These are phyloP conservation scores for Tetranychus urticae DNA, from an alignment of 1,140 invertebrate species.

Conservation along the genomic window DNA sequence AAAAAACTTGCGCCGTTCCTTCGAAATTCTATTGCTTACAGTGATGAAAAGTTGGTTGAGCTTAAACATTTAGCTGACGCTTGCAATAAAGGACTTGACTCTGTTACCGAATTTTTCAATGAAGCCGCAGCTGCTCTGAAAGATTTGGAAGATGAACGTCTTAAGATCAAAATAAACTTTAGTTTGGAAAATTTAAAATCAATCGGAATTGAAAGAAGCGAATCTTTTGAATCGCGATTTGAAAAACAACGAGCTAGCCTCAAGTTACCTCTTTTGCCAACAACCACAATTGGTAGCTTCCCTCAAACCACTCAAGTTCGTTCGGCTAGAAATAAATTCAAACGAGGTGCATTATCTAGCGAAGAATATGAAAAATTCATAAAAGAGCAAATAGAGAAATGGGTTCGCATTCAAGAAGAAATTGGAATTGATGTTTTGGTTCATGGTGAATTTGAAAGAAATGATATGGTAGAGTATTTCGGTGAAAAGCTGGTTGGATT, in stretches of 20 bases:
- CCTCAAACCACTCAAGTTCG: neutral
- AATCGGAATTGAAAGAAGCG: neutral
- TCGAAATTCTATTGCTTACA: neutral
- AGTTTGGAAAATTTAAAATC: neutral
- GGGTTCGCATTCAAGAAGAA: neutral
- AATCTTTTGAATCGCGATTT: neutral
- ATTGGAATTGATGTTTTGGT: neutral
- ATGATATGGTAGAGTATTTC: constrained; percentile 1
- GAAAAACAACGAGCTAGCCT: neutral
- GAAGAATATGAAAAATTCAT: neutral
- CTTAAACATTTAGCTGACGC: neutral
- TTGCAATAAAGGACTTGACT: neutral
- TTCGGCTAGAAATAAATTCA: neutral
- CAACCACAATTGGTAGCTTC: neutral
- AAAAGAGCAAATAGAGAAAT: neutral
- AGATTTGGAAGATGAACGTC: neutral
- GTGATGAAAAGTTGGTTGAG: neutral
- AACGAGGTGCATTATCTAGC: neutral
- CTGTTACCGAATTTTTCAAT: neutral
- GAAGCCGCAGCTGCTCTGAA: neutral
- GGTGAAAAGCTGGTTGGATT: neutral
- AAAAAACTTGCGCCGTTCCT: neutral
- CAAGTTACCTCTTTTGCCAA: neutral
- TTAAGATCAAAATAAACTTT: neutral
- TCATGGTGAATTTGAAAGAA: neutral